A percentile compares a stretch with the other conserved stretches of the same genome.
Evolutionary conservation across 2,888 invertebrate genomes (phyloP).

Genomic region (Archips crataeganus): DNA sequence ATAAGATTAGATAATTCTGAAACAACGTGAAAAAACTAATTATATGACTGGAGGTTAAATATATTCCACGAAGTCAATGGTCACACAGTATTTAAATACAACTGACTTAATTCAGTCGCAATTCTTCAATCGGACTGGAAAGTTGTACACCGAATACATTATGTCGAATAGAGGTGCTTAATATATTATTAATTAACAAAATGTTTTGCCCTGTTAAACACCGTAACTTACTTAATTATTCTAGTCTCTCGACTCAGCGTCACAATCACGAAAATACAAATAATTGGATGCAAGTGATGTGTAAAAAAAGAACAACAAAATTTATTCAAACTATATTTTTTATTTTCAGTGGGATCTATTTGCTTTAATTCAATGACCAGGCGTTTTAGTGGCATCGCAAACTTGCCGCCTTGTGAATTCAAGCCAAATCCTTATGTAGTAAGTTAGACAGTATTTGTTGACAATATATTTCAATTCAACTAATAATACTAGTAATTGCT

Average conservation of each 20-base stretch:
- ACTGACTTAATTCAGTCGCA: slow-evolving; percentile 35
- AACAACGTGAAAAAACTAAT: slow-evolving; percentile 21
- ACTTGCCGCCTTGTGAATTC: slow-evolving; percentile 60
- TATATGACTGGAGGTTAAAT: slow-evolving; percentile 27
- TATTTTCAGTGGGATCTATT: slow-evolving; percentile 46
- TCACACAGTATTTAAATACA: slow-evolving; percentile 40
- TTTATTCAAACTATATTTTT: neutral
- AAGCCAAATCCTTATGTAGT: slow-evolving; percentile 66
- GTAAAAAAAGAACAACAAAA: neutral
- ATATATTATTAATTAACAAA: neutral
- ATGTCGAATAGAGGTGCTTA: slow-evolving; percentile 50
- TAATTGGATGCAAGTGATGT: neutral
- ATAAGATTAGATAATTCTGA: slow-evolving; percentile 28
- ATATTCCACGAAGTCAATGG: slow-evolving; percentile 39
- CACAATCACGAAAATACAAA: neutral
- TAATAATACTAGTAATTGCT: neutral
- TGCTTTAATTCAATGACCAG: slow-evolving; percentile 44
- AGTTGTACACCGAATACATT: slow-evolving; percentile 15
- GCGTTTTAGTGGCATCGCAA: slow-evolving; percentile 45
- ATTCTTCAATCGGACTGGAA: slow-evolving; percentile 12
- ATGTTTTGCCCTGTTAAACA: neutral
- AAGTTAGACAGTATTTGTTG: slow-evolving; percentile 48
- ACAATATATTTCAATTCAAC: neutral
- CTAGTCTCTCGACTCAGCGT: neutral
- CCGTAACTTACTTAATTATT: neutral